Evolutionary conservation across 2,888 invertebrate genomes (phyloP), one percentile per base, ranked within the genome.

Genomic region (Apoda limacodes): DNA sequence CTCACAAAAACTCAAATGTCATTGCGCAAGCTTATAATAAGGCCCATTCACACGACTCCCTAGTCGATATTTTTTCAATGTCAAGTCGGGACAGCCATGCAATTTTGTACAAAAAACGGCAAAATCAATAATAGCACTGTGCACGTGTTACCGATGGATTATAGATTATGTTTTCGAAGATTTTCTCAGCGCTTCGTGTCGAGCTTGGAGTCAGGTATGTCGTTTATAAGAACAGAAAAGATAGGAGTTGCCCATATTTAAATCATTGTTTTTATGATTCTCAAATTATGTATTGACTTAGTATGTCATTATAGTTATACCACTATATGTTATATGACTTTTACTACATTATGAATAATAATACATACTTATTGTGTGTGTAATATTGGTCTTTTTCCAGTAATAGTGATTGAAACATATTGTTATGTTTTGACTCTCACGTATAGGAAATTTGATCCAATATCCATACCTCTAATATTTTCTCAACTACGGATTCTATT

Each of bases 91-190:
- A 60, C 67, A 50, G 60, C 55, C 70, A 64, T 75, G 76, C 80
- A 76, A 78, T 76, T 75, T 71, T 60, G 58, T 64, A 66, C 60
- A 78, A 78, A 80, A 80, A 78, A 78, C 70, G 59, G 63, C 70
- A 70, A 76, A 76, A 78, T 80, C 80, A 80, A 80, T 80, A 78
- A 78, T 76, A 61, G 76, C 60, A 45, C 44, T 51, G 65, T 80
- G 80, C 80, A 80, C 80, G 80, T 80, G 80, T 80, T 75, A 67
- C 46, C 68, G 65, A 64, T 61, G 76, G 76, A 80, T 78, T 78
- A 76, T 72, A 75, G 76, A 78, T 76, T 71, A 67, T 64, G 62
- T 68, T 70, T 70, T 63, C 45, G 66, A 65, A 60, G 63, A 71
- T 71, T 74, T 75, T 78, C 80, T 74, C 74, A 76, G 64, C 65